Conservation (phyloP, 2,888 invertebrate species). For the Phengaris arion region DNA sequence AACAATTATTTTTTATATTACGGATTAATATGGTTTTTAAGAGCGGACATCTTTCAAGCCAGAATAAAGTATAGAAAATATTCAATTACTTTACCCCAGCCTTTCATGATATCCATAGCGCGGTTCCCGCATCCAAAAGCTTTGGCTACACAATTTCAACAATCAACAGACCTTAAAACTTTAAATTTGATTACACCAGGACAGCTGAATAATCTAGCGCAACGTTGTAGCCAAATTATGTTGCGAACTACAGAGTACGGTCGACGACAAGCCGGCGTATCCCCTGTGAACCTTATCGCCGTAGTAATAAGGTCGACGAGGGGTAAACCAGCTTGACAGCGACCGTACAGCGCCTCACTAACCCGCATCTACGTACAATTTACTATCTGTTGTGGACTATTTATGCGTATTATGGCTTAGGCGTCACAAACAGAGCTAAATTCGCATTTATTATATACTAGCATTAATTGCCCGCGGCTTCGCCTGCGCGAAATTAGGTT, state of each 20-base stretch:
- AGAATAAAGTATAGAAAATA: too few species aligned
- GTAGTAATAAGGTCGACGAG: neutral
- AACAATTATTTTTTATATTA: too few species aligned
- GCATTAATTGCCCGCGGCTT: too few species aligned
- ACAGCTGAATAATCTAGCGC: constrained; percentile 14
- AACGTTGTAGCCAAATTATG: constrained; percentile 4
- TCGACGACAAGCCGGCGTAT: neutral
- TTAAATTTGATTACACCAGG: constrained; percentile 12
- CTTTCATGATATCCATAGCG: too few species aligned
- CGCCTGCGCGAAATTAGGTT: too few species aligned
- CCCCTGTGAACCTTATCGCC: neutral
- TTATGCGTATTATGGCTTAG: too few species aligned
- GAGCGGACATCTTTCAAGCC: too few species aligned
- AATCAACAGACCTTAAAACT: constrained; percentile 12
- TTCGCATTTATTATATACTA: too few species aligned
- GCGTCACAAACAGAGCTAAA: too few species aligned
- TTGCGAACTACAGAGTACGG: neutral
- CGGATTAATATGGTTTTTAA: too few species aligned
- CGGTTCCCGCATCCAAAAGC: neutral
- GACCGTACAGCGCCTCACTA: neutral
- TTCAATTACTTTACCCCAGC: too few species aligned
- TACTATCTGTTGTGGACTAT: neutral
- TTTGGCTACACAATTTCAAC: neutral
- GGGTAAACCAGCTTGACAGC: neutral
- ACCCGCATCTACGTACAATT: neutral